A percentile compares a stretch with the other conserved stretches of the same genome.
phyloP scores from a whole-genome alignment of 1,140 invertebrate species.

The Brachionus rubens region DNA sequence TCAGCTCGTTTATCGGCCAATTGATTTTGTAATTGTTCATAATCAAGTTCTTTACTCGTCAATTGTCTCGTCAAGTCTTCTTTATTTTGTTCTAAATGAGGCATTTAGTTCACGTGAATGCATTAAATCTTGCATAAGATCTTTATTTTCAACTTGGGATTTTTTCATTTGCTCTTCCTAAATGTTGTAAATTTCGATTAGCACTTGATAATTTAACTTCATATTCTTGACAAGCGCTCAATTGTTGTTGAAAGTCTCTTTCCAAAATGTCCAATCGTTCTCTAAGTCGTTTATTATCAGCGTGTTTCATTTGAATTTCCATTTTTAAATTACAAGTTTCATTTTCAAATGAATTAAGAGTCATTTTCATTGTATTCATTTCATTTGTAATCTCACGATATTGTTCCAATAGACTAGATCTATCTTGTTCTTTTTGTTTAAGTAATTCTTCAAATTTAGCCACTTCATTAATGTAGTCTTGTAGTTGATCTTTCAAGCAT shows the following conservation, averaged over 20 bases:
- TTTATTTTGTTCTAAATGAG: conserved; percentile 56
- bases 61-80: conserved; percentile 57
- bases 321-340: conserved; percentile 57
- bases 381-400: conserved; percentile 57
- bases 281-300: conserved; percentile 53
- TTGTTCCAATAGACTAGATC: conserved; percentile 58
- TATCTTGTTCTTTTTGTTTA: conserved; percentile 57
- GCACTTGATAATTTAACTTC: conserved; percentile 57
- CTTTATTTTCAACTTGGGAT: conserved; percentile 55
- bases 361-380: conserved; percentile 56
- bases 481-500: conserved; percentile 55
- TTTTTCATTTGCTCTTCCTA: conserved; percentile 55
- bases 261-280: conserved; percentile 58
- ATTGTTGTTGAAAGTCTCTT: conserved; percentile 57
- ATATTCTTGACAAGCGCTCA: conserved; percentile 55
- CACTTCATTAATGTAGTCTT: conserved; percentile 60
- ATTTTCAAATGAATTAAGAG: conserved; percentile 57
- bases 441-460: conserved; percentile 57
- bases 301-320: conserved; percentile 58
- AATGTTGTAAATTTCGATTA: conserved; percentile 53
- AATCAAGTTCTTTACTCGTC: conserved; percentile 54
- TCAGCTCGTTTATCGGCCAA: conserved; percentile 57
- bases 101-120: conserved; percentile 57
- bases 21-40: conserved; percentile 55
- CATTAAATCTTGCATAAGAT: conserved; percentile 54